A percentile compares a stretch with the other conserved stretches of the same genome.
These are phyloP conservation scores for Athetis lepigone DNA, from an alignment of 2,888 invertebrate species.

Conservation along the genomic window DNA sequence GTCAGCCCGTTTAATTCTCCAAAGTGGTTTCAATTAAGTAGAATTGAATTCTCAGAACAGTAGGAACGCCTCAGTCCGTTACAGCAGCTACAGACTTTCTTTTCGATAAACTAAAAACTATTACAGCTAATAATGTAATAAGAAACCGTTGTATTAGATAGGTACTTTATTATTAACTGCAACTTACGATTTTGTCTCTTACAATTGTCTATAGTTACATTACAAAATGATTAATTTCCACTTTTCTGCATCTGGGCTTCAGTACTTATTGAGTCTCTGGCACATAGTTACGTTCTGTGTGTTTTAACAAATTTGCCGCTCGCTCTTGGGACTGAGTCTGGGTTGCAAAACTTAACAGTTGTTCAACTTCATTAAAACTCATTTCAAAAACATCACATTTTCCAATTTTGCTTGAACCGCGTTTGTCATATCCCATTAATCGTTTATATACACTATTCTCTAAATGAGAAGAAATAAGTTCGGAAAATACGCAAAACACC, in stretches of 20 bases:
- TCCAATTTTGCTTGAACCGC: background rate
- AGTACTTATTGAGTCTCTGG: background rate
- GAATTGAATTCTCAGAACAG: too few species aligned
- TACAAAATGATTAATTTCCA: conserved; percentile 14
- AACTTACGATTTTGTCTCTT: conserved; percentile 22
- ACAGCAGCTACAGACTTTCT: too few species aligned
- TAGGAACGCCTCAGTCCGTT: too few species aligned
- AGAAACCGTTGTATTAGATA: conserved; percentile 10
- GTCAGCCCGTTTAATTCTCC: too few species aligned
- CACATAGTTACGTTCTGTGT: background rate
- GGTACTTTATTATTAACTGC: conserved; percentile 40
- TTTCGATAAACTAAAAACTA: too few species aligned
- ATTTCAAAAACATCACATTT: background rate
- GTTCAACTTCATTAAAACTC: conserved; percentile 7
- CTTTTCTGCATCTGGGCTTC: background rate
- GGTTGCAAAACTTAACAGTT: background rate
- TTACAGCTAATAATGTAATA: background rate
- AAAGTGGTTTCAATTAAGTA: too few species aligned
- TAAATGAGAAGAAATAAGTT: background rate
- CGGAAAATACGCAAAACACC: background rate
- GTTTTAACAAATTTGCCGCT: background rate
- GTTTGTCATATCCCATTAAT: conserved; percentile 1
- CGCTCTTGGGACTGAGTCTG: background rate
- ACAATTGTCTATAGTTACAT: conserved; percentile 13
- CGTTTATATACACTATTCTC: background rate